Base-by-base conservation (phyloP, 2,113 vertebrate species). In the Gasterosteus aculeatus region DNA sequence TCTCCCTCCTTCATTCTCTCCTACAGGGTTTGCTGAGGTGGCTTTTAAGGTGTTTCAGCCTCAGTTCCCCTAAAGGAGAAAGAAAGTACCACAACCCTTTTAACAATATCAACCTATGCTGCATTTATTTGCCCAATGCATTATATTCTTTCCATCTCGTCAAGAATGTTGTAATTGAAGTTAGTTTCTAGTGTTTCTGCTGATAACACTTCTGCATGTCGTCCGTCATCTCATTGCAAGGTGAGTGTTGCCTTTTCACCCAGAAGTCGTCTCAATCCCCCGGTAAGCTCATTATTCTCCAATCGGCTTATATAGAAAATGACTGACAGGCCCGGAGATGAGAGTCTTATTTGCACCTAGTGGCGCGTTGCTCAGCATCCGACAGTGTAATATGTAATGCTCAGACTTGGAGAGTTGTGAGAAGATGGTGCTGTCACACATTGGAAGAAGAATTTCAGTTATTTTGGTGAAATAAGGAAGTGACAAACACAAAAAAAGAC, bases 201-300 rank as follows among this genome's bases (percentile, higher is more conserved):
- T 9, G 38, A 58, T 64, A 56, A 0, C n/a, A 35, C 38, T 53
- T 29, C 15, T 46, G 53, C 29, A 22, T 53, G 65, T 33, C 19
- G 42, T 26, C 38, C 70, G 33, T 49, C 56, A 54, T 66, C 31
- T 70, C 29, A 2, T 4, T 2, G 33, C 29, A 9, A 49, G 69
- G 35, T 19, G 57, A 59, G 29, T 22, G 10, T 9, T 18, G 26
- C 57, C 72, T 84, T 78, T 46, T 56, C 47, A 72, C 80, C 70
- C 54, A 46, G 3, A 64, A 39, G 58, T 66, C 3, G 65, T 68
- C 72, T 68, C 71, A 77, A 81, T 83, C 56, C 69, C 56, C 0
- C 1, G 31, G 53, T 84, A 69, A 85, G 62, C 77, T 84, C 69
- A 70, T 84, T 87, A 83, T 73, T 89, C 53, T 62, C 42, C 46